A percentile compares a stretch with the other conserved stretches of the same genome.
These are phyloP conservation scores for Miichthys miiuy DNA, from an alignment of 2,797 vertebrate genomes.

Conservation along the genomic window DNA sequence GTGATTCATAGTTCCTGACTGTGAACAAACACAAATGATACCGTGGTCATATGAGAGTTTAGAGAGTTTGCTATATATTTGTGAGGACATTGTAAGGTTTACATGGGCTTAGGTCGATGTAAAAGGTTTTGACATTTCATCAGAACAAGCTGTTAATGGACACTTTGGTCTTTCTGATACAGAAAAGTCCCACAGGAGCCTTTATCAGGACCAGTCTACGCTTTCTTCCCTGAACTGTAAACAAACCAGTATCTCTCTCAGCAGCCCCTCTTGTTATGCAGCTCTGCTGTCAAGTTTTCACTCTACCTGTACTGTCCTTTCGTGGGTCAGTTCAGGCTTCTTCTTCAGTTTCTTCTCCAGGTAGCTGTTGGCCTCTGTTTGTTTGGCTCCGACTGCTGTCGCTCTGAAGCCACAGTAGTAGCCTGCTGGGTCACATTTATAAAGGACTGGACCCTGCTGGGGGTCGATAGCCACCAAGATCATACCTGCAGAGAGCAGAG, in stretches of 20 bases:
- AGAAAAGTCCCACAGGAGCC: not conserved
- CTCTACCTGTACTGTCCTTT: conserved; percentile 82
- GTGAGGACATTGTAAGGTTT: too few relatives aligned
- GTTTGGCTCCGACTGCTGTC: conserved; percentile 84
- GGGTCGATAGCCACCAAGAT: conserved; percentile 84
- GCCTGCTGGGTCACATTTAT: conserved; percentile 86
- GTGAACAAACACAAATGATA: too few relatives aligned
- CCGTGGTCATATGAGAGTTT: too few relatives aligned
- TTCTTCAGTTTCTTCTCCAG: conserved; percentile 89
- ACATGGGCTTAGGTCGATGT: too few relatives aligned
- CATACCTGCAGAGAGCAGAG: conserved; percentile 78
- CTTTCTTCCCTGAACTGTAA: not conserved
- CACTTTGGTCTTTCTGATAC: not conserved
- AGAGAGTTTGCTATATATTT: too few relatives aligned
- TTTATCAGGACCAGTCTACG: not conserved
- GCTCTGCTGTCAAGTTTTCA: not conserved
- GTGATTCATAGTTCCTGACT: too few relatives aligned
- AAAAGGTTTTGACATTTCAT: too few relatives aligned
- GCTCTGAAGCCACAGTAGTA: conserved; percentile 88
- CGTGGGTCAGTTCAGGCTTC: conserved; percentile 77
- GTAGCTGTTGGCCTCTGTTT: conserved; percentile 85
- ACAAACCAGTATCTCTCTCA: not conserved
- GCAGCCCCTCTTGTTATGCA: not conserved
- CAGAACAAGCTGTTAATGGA: not conserved
- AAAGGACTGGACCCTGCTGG: conserved; percentile 82